Base-by-base conservation (phyloP, 2,797 vertebrate species). In the Gymnoscopelus microlampas region DNA sequence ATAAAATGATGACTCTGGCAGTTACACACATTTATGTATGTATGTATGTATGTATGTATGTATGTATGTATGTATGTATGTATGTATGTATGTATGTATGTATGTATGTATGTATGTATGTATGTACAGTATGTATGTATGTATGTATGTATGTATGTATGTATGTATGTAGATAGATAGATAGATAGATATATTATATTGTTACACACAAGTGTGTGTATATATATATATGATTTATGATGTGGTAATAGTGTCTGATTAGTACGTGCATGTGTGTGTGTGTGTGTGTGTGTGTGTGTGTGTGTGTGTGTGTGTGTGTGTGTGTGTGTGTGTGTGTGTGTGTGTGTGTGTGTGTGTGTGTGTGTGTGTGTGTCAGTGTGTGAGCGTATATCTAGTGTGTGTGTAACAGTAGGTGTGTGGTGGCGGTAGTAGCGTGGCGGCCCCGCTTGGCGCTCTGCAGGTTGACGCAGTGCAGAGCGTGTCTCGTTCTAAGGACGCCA, bases 401-500 rank as follows among this genome's bases (percentile, higher is more conserved):
- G 4, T 35, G 32, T 60, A 44, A 49, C 3, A 26, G 5, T 14
- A 6, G 15, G 13, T 29, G 2, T 19, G 13, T 53, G 19, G 4
- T 53, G 19, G 10, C 51, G 5, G 14, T 53, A 53, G 14, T 53
- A 53, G n/a, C n/a, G 23, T 79, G 94, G 94, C 94, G 94, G 92
- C 19, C 19, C 93, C 35, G 35, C 92, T n/a, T 66, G 85, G 89
- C 93, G 87, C 88, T 89, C 87, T 88, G 90, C 86, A 89, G 91
- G 83, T 92, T 98, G 97, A 99, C 95, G 94, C 95, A 97, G 94
- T 94, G 95, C 97, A 98, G 97, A 86, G 60, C 63, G 89, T 89
- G 89, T 87, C 88, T 80, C 79, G 91, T 92, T 90, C 92, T 92
- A 91, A 92, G 92, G 95, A 94, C 94, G 90, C 93, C 96, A 99